Evolutionary conservation across 1,140 invertebrate species (phyloP).

Genomic region (Trachymyrmex cornetzi): DNA sequence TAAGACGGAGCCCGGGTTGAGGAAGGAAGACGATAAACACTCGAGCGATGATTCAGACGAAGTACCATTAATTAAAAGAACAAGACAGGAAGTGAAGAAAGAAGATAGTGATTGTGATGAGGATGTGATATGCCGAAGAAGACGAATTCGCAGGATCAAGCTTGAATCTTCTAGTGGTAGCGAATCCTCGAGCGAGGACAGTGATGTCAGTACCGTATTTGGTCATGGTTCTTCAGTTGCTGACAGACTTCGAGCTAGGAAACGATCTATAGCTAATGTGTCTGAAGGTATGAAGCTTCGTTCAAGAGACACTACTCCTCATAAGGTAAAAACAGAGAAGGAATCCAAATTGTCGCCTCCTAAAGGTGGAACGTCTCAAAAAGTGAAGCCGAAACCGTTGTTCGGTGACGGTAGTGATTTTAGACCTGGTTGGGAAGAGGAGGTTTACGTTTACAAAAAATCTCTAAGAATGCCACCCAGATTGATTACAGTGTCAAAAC

Average conservation of each 20-base stretch:
- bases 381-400: slow-evolving; percentile 86
- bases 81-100: slow-evolving; percentile 76
- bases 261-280: slow-evolving; percentile 73
- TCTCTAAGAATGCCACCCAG: slow-evolving; percentile 92
- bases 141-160: slow-evolving; percentile 80
- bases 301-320: slow-evolving; percentile 79
- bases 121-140: slow-evolving; percentile 79
- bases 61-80: slow-evolving; percentile 81
- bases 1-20: slow-evolving; percentile 55
- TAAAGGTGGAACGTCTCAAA: slow-evolving; percentile 67
- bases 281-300: slow-evolving; percentile 81
- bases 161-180: slow-evolving; percentile 82
- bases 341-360: slow-evolving; percentile 71
- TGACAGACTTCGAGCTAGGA: slow-evolving; percentile 82
- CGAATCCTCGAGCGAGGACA: slow-evolving; percentile 83
- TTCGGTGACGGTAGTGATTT: slow-evolving; percentile 92
- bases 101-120: slow-evolving; percentile 82
- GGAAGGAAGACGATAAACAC: slow-evolving; percentile 72
- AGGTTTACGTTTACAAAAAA: slow-evolving; percentile 93
- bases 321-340: slow-evolving; percentile 85
- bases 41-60: slow-evolving; percentile 83
- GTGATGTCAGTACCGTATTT: slow-evolving; percentile 77
- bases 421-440: slow-evolving; percentile 92
- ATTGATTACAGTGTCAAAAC: slow-evolving; percentile 91
- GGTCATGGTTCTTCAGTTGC: slow-evolving; percentile 81